These are phyloP conservation scores for Himalopsyche tibetana DNA, from an alignment of 2,888 invertebrate genomes.

Conservation along the genomic window DNA sequence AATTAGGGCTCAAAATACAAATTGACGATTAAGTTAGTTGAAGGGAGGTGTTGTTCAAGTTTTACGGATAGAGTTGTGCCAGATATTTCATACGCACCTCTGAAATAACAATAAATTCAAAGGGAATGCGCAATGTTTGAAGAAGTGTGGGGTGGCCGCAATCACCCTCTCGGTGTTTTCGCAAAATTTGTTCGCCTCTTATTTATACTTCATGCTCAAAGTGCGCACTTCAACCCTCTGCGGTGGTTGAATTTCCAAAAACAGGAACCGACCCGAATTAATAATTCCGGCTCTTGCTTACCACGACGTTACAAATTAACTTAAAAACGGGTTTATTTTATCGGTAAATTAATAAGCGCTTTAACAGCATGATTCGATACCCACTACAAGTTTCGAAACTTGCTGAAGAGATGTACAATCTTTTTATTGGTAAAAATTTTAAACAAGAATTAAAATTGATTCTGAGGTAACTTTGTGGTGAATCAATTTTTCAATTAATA, in stretches of 20 bases:
- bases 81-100: slow-evolving; percentile 45
- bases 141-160: slow-evolving; percentile 48
- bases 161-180: slow-evolving; percentile 50
- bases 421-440: no score
- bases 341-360: slow-evolving; percentile 31
- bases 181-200: slow-evolving; percentile 53
- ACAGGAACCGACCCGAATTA: slow-evolving; percentile 38
- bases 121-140: slow-evolving; percentile 59
- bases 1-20: no score
- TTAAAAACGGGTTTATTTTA: slow-evolving; percentile 30
- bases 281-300: slow-evolving; percentile 18
- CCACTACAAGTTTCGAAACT: no score
- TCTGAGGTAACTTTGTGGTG: no score
- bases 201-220: slow-evolving; percentile 50
- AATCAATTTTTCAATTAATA: no score
- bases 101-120: slow-evolving; percentile 47
- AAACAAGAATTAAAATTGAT: no score
- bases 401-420: no score
- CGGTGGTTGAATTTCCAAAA: slow-evolving; percentile 39
- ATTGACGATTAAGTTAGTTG: no score
- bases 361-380: slow-evolving; percentile 4
- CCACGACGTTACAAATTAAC: slow-evolving; percentile 20
- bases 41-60: background rate
- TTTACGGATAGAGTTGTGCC: background rate
- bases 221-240: slow-evolving; percentile 34